Base-by-base conservation (phyloP, 2,888 invertebrate genomes). In the Xanthia icteritia region DNA sequence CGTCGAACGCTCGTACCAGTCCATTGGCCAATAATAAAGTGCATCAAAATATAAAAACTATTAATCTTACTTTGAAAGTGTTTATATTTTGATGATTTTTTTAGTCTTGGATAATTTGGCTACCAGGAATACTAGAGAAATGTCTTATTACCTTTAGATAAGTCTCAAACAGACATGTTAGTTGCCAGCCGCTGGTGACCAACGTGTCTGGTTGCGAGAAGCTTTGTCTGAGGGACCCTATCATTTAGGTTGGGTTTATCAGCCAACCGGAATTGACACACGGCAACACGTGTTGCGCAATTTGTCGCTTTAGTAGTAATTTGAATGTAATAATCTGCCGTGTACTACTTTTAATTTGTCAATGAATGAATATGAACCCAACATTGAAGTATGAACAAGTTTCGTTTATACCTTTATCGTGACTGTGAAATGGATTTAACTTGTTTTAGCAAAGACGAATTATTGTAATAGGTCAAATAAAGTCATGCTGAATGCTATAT, bases 401-500 rank as follows among this genome's bases (percentile, higher is more conserved):
- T 81, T 56, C 1, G 9, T 74, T 81, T 56, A 45, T 61, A 23
- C 17, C 45, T 73, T 42, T 73, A 45, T 45, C 56, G n/a, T 51
- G 81, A 54, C 58, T 81, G 36, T 54, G 65, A 66, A 79, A 81
- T 45, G 81, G 23, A 61, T 81, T 80, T 45, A 73, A 66, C 58
- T 48, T 74, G 56, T 66, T 73, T 56, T 66, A 69, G n/a, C 58
- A 70, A 76, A 36, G 58, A 65, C 31, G n/a, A 77, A 68, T 76
- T 70, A 56, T 54, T 83, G 42, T 83, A 65, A 68, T 78, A 72
- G 42, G 48, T 58, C 31, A 31, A 60, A 77, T 83, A 82, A 77
- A 81, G 65, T 82, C 82, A 77, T 71, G 82, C 36, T 70, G 61
- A 70, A 77, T 77, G 77, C 60, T 77, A 71, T 70, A 70, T 72